Evolutionary conservation across 2,113 vertebrate genomes (phyloP).

Genomic region (Corynorhinus townsendii): DNA sequence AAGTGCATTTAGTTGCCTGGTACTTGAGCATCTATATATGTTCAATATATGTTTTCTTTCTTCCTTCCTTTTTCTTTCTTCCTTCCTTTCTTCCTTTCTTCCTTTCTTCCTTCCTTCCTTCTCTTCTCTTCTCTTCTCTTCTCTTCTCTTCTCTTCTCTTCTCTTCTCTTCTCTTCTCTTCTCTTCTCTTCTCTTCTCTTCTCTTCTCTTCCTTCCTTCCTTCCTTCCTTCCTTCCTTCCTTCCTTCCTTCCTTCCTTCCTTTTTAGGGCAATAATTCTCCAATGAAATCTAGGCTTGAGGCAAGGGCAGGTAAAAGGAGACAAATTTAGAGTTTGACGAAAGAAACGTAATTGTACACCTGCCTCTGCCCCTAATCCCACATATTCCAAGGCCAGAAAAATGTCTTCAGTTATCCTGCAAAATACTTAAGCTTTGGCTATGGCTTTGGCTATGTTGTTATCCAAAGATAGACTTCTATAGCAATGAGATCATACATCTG

Average conservation of each 20-base stretch:
- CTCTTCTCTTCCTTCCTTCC: no score
- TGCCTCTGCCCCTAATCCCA: not conserved
- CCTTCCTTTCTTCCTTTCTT: no score
- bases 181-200: no score
- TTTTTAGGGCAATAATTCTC: not conserved
- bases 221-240: no score
- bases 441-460: not conserved
- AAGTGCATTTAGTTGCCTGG: not conserved
- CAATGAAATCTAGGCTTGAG: not conserved
- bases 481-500: not conserved
- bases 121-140: no score
- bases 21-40: not conserved
- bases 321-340: not conserved
- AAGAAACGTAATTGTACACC: not conserved
- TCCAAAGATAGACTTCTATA: not conserved
- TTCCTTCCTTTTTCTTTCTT: no score
- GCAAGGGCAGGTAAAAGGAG: not conserved
- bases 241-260: no score
- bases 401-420: not conserved
- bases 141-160: no score
- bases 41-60: not conserved
- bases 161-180: no score
- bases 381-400: not conserved
- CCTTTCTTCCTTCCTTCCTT: no score
- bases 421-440: not conserved